Conservation (phyloP, 2,888 invertebrate genomes). For the Oxytorus armatus region DNA sequence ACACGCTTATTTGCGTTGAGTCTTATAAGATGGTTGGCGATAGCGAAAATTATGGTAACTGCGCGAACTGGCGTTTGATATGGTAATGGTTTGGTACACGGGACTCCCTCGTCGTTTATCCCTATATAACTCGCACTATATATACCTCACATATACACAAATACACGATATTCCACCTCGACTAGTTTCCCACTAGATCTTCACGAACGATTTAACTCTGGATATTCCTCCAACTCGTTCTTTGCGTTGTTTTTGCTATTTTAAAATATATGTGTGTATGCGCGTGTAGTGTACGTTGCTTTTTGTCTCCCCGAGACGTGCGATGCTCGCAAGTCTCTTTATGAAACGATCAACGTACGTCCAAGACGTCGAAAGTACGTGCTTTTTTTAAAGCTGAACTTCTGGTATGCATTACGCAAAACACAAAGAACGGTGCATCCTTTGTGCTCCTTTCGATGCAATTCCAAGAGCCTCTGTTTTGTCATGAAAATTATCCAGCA, state of each 20-base stretch:
- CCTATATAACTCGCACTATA: constrained; percentile 11
- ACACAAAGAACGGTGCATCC: neutral
- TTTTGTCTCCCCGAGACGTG: neutral
- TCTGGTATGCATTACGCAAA: constrained; percentile 26
- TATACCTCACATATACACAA: neutral
- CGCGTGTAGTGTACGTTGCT: neutral
- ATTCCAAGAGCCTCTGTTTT: no score
- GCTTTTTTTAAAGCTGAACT: constrained; percentile 19
- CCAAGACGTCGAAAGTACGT: constrained; percentile 25
- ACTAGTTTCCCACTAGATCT: constrained; percentile 62
- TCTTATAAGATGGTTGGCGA: constrained; percentile 69
- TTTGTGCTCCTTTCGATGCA: no score
- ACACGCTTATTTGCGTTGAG: constrained; percentile 62
- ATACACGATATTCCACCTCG: constrained; percentile 43
- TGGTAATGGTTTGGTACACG: constrained; percentile 69
- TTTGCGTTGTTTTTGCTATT: constrained; percentile 12
- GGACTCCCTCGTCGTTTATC: constrained; percentile 28
- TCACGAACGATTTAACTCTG: constrained; percentile 48
- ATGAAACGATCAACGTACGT: constrained; percentile 28
- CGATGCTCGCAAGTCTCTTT: constrained; percentile 9
- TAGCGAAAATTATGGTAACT: constrained; percentile 71
- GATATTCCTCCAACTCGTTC: constrained; percentile 20
- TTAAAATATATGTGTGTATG: neutral
- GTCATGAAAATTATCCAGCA: no score
- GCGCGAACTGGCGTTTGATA: constrained; percentile 69